Percentiles rank a stretch among this genome's conserved stretches.
Conservation (phyloP, 2,113 vertebrate genomes). For the Agapornis roseicollis region DNA sequence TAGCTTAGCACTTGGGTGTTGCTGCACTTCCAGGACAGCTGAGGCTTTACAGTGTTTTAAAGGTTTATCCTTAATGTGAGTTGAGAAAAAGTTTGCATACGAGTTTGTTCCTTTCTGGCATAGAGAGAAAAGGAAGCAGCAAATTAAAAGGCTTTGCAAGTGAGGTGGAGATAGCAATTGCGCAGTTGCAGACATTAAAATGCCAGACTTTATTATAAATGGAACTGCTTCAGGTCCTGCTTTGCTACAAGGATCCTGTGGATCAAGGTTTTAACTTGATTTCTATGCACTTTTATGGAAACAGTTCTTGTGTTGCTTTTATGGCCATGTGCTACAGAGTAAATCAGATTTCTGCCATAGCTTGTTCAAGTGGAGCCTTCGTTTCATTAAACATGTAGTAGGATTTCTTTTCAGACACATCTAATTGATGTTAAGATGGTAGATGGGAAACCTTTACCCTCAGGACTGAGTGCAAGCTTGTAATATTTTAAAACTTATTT, state of each 20-base stretch:
- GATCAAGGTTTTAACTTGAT: neutral
- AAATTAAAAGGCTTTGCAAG: conserved; percentile 21
- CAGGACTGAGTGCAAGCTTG: neutral
- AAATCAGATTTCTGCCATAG: neutral
- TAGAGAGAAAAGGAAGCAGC: neutral
- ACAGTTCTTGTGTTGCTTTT: neutral
- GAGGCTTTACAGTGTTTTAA: neutral
- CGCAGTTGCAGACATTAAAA: neutral
- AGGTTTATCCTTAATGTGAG: neutral
- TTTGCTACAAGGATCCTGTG: neutral
- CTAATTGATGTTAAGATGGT: neutral
- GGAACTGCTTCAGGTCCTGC: neutral
- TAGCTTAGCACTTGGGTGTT: neutral
- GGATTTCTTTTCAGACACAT: neutral
- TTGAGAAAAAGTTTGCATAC: conserved; percentile 7
- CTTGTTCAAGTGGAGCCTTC: neutral
- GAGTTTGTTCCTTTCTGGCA: conserved; percentile 16
- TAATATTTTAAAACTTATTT: neutral
- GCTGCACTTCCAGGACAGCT: neutral
- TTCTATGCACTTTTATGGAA: neutral
- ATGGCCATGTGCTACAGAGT: neutral
- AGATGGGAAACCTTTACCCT: neutral
- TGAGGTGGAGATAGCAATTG: neutral
- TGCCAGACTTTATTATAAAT: neutral
- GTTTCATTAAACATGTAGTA: neutral